Evolutionary conservation across 2,113 vertebrate genomes (phyloP).

Genomic region (Phyllostomus discolor): DNA sequence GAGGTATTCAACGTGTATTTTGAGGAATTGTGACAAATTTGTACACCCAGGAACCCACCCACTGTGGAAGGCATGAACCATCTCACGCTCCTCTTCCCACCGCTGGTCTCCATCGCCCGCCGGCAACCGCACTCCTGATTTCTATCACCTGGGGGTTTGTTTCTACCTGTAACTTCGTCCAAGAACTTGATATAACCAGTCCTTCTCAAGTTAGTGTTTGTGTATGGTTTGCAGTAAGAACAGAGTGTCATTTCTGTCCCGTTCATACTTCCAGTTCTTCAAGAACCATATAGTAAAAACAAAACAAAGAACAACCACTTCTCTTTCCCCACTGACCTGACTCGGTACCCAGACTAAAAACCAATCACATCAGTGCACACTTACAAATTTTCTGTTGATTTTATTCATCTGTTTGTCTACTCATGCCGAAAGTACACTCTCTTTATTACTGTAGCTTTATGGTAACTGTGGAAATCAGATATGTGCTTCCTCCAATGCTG

Average conservation of each 20-base stretch:
- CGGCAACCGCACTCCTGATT: not conserved
- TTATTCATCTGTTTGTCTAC: not conserved
- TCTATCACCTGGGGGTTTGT: not conserved
- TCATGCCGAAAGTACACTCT: not conserved
- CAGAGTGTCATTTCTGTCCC: not conserved
- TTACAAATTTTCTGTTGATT: not conserved
- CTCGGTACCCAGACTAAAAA: not conserved
- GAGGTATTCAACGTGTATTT: not conserved
- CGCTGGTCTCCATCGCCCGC: not conserved
- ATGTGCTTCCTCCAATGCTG: not conserved
- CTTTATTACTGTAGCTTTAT: not conserved
- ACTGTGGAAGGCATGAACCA: not conserved
- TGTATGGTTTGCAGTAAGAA: not conserved
- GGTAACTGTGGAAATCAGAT: not conserved
- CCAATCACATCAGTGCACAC: not conserved
- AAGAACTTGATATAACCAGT: not conserved
- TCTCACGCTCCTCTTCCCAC: not conserved
- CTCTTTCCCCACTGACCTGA: not conserved
- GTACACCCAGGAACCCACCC: not conserved
- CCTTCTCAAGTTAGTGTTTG: not conserved
- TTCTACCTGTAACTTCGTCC: not conserved
- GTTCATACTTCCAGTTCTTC: not conserved
- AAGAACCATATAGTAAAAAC: not conserved
- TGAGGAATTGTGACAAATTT: not conserved
- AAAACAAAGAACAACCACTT: not conserved